Base-by-base conservation (phyloP, 2,113 vertebrate genomes). In the Pontoporia blainvillei region DNA sequence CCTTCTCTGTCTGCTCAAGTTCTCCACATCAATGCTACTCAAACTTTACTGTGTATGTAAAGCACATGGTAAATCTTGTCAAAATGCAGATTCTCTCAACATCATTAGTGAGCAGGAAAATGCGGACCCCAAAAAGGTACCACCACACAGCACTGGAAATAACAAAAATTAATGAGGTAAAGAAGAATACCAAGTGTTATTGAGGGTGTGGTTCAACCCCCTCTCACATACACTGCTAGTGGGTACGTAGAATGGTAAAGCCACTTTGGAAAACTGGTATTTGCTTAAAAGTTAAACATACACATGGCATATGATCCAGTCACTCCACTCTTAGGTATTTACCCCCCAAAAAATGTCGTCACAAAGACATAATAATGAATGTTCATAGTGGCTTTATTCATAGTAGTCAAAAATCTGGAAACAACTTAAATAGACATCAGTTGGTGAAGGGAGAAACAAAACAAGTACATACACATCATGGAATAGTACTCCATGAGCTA, bases 401-500 rank as follows among this genome's bases (percentile, higher is more conserved):
- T 0, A 41, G 15, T 17, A 66, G 73, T 67, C 8, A 39, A 95
- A 64, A 52, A n/a, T 25, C 64, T 57, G 34, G 54, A 92, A 83
- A 46, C 39, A 69, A n/a, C 13, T 3, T 14, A 36, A 57, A 66
- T 2, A 59, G 9, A 2, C 11, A 1, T 41, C 27, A 49, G 66
- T 4, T 54, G 36, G 31, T 18, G 44, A 76, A 31, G 31, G 78
- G 41, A 82, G n/a, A 71, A 29, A 46, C 21, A 31, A 41, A 61
- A 8, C 0, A 6, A 49, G 29, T 11, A 39, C 0, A 1, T n/a
- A 6, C 17, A 13, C 14, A 23, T 2, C 11, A 9, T 59, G n/a
- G 34, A 78, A 67, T 15, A 54, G 36, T 36, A 27, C 34, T 49
- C 8, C 21, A 9, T 11, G 67, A n/a, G 14, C 21, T 46, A 2